Conservation (phyloP, 2,797 vertebrate species). For the Enteromius argenteus region DNA sequence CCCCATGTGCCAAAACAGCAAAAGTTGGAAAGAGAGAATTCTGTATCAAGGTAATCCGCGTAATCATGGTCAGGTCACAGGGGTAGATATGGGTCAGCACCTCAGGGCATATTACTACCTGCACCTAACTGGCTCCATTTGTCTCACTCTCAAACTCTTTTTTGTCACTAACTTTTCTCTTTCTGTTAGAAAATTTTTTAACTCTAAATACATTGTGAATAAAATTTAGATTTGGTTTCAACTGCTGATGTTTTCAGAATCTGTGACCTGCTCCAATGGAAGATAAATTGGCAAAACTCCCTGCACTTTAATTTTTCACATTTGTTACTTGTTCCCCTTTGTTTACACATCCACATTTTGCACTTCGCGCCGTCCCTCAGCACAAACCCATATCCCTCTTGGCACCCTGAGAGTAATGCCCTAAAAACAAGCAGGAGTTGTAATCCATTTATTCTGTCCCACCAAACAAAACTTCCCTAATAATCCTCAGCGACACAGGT, state of each 20-base stretch:
- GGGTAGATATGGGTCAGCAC: conserved; percentile 66
- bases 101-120: conserved; percentile 70
- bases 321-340: conserved; percentile 64
- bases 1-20: conserved; percentile 13
- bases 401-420: conserved; percentile 62
- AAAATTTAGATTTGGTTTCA: not conserved
- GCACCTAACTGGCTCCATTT: conserved; percentile 25
- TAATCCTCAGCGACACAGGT: conserved; percentile 76
- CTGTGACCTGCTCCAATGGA: not conserved
- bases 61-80: conserved; percentile 52
- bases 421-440: conserved; percentile 77
- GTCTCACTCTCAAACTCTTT: conserved; percentile 53
- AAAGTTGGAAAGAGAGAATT: conserved; percentile 17
- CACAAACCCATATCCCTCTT: conserved; percentile 64
- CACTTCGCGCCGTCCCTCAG: conserved; percentile 56
- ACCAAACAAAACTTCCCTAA: conserved; percentile 78
- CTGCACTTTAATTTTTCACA: conserved; percentile 25
- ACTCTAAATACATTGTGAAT: conserved; percentile 4
- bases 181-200: not conserved
- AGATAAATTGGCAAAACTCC: conserved; percentile 1
- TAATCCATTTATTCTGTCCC: conserved; percentile 81
- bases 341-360: conserved; percentile 59
- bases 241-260: not conserved
- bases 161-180: conserved; percentile 59
- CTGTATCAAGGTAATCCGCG: conserved; percentile 46